phyloP scores from a whole-genome alignment of 2,888 invertebrate genomes.

The Eupithecia tripunctaria region DNA sequence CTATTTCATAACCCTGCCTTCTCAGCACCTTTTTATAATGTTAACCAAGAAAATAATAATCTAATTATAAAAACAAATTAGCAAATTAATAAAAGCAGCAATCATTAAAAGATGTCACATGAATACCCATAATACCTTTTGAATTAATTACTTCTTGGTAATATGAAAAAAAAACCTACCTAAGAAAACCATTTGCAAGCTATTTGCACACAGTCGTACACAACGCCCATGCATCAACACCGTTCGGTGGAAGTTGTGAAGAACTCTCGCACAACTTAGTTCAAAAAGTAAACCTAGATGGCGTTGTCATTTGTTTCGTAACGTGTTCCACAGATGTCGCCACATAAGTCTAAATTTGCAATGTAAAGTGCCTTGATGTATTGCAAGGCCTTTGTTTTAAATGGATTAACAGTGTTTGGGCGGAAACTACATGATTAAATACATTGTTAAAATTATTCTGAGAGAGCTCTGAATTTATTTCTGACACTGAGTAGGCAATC shows the following conservation, averaged over 20 bases:
- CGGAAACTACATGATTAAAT: constrained; percentile 23
- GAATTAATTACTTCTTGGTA: not conserved
- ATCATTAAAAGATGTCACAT: no score
- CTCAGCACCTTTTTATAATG: no score
- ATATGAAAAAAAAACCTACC: not conserved
- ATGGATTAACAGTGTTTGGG: constrained; percentile 22
- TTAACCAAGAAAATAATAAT: no score
- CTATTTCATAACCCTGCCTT: no score
- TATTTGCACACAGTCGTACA: not conserved
- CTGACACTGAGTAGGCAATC: no score
- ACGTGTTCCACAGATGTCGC: constrained; percentile 36
- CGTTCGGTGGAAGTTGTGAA: constrained; percentile 32
- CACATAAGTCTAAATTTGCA: constrained; percentile 17
- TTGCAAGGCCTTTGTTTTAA: not conserved
- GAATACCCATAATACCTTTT: not conserved
- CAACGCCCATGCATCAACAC: constrained; percentile 35
- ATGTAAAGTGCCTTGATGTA: constrained; percentile 26
- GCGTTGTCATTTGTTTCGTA: constrained; percentile 18
- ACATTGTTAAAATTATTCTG: not conserved
- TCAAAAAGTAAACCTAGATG: constrained; percentile 30
- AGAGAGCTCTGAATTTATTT: not conserved
- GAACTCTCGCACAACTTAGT: constrained; percentile 33
- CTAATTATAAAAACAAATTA: no score
- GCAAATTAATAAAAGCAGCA: no score
- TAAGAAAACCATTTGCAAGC: no score